A percentile compares a stretch with the other conserved stretches of the same genome.
phyloP scores from a whole-genome alignment of 2,888 invertebrate species.

The Colletes collaris region DNA sequence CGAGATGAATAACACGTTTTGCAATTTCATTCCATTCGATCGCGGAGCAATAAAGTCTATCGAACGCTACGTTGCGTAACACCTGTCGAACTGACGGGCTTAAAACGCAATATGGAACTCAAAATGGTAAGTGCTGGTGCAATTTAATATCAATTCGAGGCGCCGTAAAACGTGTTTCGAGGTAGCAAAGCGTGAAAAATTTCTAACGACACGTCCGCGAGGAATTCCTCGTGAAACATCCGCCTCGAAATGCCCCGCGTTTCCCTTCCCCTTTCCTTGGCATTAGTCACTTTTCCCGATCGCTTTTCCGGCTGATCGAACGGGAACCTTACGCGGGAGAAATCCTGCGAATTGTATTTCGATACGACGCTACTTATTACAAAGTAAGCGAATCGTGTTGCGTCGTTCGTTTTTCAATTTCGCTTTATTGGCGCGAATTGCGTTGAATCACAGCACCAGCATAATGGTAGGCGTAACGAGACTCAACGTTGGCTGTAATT shows the following conservation, averaged over 20 bases:
- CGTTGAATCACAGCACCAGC: constrained; percentile 1
- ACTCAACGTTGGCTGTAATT: too few species aligned
- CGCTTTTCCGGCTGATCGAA: not conserved
- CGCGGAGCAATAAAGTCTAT: constrained; percentile 17
- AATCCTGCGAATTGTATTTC: constrained; percentile 18
- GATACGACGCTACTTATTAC: constrained; percentile 17
- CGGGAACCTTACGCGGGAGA: not conserved
- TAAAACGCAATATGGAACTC: constrained; percentile 1
- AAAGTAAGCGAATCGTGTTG: not conserved
- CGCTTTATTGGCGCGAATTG: constrained; percentile 14
- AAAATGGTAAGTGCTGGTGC: not conserved
- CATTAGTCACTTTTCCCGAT: not conserved
- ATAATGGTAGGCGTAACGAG: too few species aligned
- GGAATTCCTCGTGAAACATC: not conserved
- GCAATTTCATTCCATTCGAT: constrained; percentile 23
- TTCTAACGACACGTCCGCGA: not conserved
- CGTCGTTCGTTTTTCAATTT: constrained; percentile 14
- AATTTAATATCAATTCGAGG: not conserved
- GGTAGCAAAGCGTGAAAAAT: not conserved
- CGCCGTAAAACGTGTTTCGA: not conserved
- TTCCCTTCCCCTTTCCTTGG: not conserved
- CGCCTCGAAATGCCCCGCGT: not conserved
- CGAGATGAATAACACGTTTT: constrained; percentile 26
- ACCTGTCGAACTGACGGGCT: not conserved
- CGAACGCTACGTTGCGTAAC: not conserved